Evolutionary conservation across 2,113 vertebrate species (phyloP), one percentile per base, ranked within the genome.

Genomic region (Orycteropus afer): DNA sequence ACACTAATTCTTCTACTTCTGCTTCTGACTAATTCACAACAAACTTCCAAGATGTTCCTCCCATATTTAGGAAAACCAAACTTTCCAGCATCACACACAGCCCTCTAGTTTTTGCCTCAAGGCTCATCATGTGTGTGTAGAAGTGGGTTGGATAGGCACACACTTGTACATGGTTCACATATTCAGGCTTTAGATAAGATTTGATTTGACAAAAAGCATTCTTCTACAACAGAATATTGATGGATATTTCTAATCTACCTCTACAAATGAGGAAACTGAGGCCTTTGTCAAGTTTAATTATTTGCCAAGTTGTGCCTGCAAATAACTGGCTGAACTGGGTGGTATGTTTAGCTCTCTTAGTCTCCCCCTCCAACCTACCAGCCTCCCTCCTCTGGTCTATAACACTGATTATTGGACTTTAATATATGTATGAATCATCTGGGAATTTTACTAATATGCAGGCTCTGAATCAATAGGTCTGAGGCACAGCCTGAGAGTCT

Each of bases 361-460:
- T 22, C 8, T 25, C 10, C n/a, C 49, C 0, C 61, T 37, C 6
- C 34, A 15, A 2, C 2, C 17, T 42, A 3, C 20, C 17, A 1
- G 10, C 49, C 29, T 40, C 13, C 15, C 32, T 10, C 57, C 12
- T 1, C 0, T 42, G 13, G 12, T 53, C 13, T 55, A 2, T 3
- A 13, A 23, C 5, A 0, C 7, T n/a, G 8, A 4, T 65, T n/a
- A 12, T 1, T 29, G 34, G 45, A 45, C 25, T 32, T 55, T 3
- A 42, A 11, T 18, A 3, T 2, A 7, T 12, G 8, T 15, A 12
- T 42, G 22, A 29, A 40, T 40, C 37, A n/a, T 27, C 8, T 37
- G 42, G 1, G 59, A 32, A 22, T 20, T 17, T 42, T 78, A 32
- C 23, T n/a, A 27, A 47, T 40, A 49, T 40, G 45, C 25, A 55